Percentiles rank a stretch among this genome's conserved stretches.
These are phyloP conservation scores for Drosophila nebulosa DNA, from an alignment of 1,140 invertebrate genomes.

Conservation along the genomic window DNA sequence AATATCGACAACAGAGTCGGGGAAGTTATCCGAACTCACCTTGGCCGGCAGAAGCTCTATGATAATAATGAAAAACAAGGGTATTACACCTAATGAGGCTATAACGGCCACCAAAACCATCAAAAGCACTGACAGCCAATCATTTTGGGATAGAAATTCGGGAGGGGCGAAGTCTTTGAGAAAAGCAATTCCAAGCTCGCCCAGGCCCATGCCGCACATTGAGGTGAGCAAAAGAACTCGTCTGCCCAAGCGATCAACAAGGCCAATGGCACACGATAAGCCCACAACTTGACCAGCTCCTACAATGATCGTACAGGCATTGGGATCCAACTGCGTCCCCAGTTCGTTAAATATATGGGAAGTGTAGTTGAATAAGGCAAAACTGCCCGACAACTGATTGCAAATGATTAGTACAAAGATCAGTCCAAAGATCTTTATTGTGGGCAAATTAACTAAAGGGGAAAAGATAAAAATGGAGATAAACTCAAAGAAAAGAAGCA, in stretches of 20 bases:
- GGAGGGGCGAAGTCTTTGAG: slow-evolving; percentile 20
- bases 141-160: slow-evolving; percentile 36
- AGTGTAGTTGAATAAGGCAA: slow-evolving; percentile 83
- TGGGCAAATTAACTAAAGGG: slow-evolving; percentile 45
- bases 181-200: slow-evolving; percentile 41
- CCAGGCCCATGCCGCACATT: slow-evolving; percentile 51
- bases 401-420: slow-evolving; percentile 55
- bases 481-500: background rate
- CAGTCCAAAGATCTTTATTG: slow-evolving; percentile 54
- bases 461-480: background rate
- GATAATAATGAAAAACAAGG: slow-evolving; percentile 57
- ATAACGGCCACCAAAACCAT: slow-evolving; percentile 53
- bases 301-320: slow-evolving; percentile 87
- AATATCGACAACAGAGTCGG: background rate
- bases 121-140: slow-evolving; percentile 57
- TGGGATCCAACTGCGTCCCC: slow-evolving; percentile 83
- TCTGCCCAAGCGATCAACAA: slow-evolving; percentile 61
- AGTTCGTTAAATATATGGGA: slow-evolving; percentile 85
- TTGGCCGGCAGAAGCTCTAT: slow-evolving; percentile 59
- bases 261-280: slow-evolving; percentile 34
- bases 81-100: slow-evolving; percentile 49
- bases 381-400: slow-evolving; percentile 80
- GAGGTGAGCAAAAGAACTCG: slow-evolving; percentile 56
- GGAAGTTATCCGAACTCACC: slow-evolving; percentile 35
- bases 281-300: slow-evolving; percentile 81